These are phyloP conservation scores for Kryptolebias ocellatus DNA, from an alignment of 2,797 vertebrate genomes.

Conservation along the genomic window DNA sequence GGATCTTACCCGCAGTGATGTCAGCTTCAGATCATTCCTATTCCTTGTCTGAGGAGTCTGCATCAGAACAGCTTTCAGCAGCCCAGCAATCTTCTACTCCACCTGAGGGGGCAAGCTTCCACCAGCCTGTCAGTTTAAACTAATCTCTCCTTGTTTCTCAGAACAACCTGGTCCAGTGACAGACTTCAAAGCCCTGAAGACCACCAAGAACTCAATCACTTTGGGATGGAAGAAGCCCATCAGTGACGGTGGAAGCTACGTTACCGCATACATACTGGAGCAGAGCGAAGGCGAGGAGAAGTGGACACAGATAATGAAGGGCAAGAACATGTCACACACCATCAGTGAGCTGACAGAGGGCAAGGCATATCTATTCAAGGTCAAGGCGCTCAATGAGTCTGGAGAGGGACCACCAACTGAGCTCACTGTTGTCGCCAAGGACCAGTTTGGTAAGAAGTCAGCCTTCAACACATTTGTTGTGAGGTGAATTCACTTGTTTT, in stretches of 20 bases:
- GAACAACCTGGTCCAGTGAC: conserved; percentile 96
- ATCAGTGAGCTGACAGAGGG: conserved; percentile 88
- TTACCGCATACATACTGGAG: conserved; percentile 90
- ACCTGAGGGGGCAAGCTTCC: neutral
- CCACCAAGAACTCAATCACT: conserved; percentile 90
- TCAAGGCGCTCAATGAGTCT: conserved; percentile 92
- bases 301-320: conserved; percentile 90
- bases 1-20: too few relatives aligned
- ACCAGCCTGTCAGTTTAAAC: neutral
- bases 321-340: conserved; percentile 85
- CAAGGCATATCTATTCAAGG: conserved; percentile 92
- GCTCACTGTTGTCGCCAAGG: conserved; percentile 88
- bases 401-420: conserved; percentile 92
- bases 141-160: conserved; percentile 57
- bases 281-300: conserved; percentile 88
- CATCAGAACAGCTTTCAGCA: too few relatives aligned
- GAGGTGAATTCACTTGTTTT: neutral
- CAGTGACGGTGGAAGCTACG: conserved; percentile 91
- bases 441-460: conserved; percentile 89
- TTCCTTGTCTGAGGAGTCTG: too few relatives aligned
- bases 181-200: conserved; percentile 87
- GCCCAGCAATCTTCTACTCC: too few relatives aligned
- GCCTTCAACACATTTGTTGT: neutral
- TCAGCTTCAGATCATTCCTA: too few relatives aligned
- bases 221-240: conserved; percentile 95